Evolutionary conservation across 2,113 vertebrate genomes (phyloP), one percentile per base, ranked within the genome.

Genomic region (Euleptes europaea): DNA sequence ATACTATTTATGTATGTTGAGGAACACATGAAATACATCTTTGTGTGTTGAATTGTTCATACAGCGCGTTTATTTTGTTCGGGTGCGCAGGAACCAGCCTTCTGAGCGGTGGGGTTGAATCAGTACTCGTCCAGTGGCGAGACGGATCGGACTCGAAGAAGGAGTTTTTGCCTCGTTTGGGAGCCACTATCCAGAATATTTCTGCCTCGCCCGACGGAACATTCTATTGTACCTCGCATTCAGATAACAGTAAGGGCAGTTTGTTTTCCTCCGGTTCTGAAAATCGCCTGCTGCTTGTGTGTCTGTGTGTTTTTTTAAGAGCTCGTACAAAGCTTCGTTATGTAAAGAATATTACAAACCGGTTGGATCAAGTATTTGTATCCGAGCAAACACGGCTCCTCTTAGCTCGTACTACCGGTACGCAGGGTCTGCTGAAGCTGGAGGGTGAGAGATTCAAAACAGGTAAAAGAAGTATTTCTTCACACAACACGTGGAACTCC

Each of bases 101-200:
- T 84, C 93, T 99, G 94, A 99, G 98, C 7, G 99, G 98, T 0
- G 99, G 99, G 11, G 84, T 97, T 0, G 98, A 99, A 85, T 97
- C 98, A 0, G 99, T 99, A 19, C 96, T 99, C 0, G 96, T 99
- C 31, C 97, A 98, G 90, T 99, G 99, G 98, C 94, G 94, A 1
- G 97, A 97, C 42, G 94, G 93, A 1, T 94, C 95, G 0, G 96
- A 97, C 26, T 94, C 90, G 70, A 96, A 96, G 88, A 97, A 93
- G 89, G 97, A 99, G 90, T 98, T 98, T 86, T 96, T 99, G 49
- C 99, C 99, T 5, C 98, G 98, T 1, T 83, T 99, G 76, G 99
- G 98, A 2, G 97, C 95, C 1, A 90, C 98, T 28, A 98, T 99
- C 74, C 96, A 97, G 31, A 97, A 97, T 76, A 96, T 99, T 81